Conservation (phyloP, 2,113 vertebrate genomes). For the Vulpes ferrilata region DNA sequence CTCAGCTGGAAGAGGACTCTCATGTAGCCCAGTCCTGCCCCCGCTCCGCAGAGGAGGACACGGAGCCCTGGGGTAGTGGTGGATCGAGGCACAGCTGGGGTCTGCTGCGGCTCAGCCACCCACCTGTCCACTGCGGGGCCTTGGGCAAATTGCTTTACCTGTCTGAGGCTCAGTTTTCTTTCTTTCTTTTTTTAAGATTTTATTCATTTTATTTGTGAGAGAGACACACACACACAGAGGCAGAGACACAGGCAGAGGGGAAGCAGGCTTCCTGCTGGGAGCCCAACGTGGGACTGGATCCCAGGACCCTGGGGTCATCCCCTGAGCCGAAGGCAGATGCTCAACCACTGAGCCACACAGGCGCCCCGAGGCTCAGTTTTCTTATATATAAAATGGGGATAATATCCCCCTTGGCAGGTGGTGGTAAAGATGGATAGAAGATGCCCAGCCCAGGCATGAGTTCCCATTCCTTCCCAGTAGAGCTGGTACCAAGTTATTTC, state of each 20-base stretch:
- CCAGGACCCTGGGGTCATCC: too few relatives aligned
- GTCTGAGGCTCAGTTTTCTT: not conserved
- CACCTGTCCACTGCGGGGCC: not conserved
- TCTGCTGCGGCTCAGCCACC: not conserved
- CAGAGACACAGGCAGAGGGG: too few relatives aligned
- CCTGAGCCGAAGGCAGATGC: too few relatives aligned
- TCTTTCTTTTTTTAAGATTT: too few relatives aligned
- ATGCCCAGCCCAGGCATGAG: too few relatives aligned
- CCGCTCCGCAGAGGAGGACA: accelerated
- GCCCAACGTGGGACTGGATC: too few relatives aligned
- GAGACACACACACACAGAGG: too few relatives aligned
- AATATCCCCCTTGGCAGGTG: not conserved
- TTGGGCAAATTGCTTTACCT: not conserved
- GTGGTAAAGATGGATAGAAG: not conserved
- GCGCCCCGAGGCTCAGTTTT: not conserved
- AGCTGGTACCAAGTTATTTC: too few relatives aligned
- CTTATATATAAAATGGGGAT: not conserved
- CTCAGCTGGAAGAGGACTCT: too few relatives aligned
- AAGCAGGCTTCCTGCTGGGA: too few relatives aligned
- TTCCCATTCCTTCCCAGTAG: not conserved
- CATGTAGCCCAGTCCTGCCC: not conserved
- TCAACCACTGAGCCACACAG: too few relatives aligned
- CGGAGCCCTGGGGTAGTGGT: not conserved
- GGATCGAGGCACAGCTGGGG: not conserved
- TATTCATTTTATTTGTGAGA: too few relatives aligned